phyloP scores from a whole-genome alignment of 2,888 invertebrate genomes.

The Xestobium rufovillosum region DNA sequence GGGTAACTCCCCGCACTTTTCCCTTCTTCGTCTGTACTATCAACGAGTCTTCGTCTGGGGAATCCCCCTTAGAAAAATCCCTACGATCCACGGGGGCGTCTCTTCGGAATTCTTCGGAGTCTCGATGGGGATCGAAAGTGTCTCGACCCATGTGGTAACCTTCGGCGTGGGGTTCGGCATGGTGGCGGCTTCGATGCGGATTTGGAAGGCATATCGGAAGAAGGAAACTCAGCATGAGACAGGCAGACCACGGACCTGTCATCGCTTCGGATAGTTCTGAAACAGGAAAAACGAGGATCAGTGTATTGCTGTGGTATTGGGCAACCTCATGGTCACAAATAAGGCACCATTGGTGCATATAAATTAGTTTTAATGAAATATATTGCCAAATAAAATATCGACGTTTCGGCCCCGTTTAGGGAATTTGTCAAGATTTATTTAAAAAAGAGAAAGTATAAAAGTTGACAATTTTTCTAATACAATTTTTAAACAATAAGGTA shows the following conservation, averaged over 20 bases:
- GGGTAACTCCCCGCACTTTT: constrained; percentile 65
- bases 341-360: no score
- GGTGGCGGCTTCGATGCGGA: constrained; percentile 39
- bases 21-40: constrained; percentile 74
- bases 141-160: constrained; percentile 40
- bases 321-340: no score
- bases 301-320: no score
- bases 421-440: no score
- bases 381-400: no score
- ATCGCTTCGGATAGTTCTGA: constrained; percentile 25
- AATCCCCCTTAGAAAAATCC: constrained; percentile 39
- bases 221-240: constrained; percentile 34
- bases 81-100: constrained; percentile 41
- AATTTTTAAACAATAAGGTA: no score
- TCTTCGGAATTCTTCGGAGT: constrained; percentile 40
- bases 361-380: no score
- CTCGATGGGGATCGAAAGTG: constrained; percentile 42
- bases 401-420: no score
- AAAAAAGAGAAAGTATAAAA: no score
- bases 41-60: constrained; percentile 59
- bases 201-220: constrained; percentile 35
- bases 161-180: constrained; percentile 39
- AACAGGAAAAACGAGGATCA: no score
- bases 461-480: no score
- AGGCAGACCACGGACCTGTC: constrained; percentile 34